These are phyloP conservation scores for Syrphus vitripennis DNA, from an alignment of 2,888 invertebrate genomes.

Conservation along the genomic window DNA sequence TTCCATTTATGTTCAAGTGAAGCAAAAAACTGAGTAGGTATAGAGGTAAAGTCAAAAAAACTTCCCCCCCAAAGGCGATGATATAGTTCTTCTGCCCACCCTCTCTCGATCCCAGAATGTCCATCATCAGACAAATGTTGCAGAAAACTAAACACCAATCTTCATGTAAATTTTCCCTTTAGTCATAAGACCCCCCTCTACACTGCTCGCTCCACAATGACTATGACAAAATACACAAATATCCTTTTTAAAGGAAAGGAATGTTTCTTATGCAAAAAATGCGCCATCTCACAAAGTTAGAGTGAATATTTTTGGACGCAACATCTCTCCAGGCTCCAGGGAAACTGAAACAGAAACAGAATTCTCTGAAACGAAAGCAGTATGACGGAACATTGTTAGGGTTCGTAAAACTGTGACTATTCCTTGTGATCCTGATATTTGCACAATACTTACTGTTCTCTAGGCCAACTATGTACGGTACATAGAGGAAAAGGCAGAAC, in stretches of 20 bases:
- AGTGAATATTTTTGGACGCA: slow-evolving; percentile 26
- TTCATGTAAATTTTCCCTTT: slow-evolving; percentile 40
- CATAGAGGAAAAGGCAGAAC: slow-evolving; percentile 3
- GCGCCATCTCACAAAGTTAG: slow-evolving; percentile 48
- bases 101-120: slow-evolving; percentile 27
- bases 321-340: not conserved
- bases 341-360: not conserved
- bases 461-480: slow-evolving; percentile 26
- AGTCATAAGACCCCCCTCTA: not conserved
- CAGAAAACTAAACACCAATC: slow-evolving; percentile 59
- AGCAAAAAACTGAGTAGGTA: not conserved
- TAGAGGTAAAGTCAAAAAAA: not conserved
- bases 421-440: slow-evolving; percentile 57
- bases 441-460: slow-evolving; percentile 62
- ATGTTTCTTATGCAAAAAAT: slow-evolving; percentile 48
- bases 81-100: not conserved
- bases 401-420: slow-evolving; percentile 54
- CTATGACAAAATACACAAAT: slow-evolving; percentile 48
- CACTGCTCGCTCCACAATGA: slow-evolving; percentile 23
- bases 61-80: not conserved
- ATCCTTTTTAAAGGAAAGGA: slow-evolving; percentile 43
- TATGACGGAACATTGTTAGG: slow-evolving; percentile 21
- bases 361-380: not conserved
- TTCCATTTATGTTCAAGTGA: slow-evolving; percentile 60
- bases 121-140: slow-evolving; percentile 69